Percentiles rank a stretch among this genome's conserved stretches.
phyloP scores from a whole-genome alignment of 2,888 invertebrate species.

The Herminia tarsipennalis region DNA sequence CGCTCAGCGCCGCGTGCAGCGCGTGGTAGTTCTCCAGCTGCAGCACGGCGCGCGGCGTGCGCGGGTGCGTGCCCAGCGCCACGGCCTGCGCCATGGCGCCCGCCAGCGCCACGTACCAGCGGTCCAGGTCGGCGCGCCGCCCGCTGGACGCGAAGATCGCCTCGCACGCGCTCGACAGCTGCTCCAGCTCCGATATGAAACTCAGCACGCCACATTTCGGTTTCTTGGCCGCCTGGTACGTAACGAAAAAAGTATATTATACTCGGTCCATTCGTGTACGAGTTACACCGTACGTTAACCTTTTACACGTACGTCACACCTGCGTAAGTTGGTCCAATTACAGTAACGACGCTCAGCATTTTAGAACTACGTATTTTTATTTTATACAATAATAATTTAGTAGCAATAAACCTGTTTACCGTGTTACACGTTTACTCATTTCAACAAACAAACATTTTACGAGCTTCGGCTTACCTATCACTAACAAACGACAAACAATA shows the following conservation, averaged over 20 bases:
- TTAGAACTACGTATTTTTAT: too few relatives aligned
- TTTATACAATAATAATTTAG: too few relatives aligned
- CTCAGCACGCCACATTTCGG: constrained; percentile 95
- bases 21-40: constrained; percentile 95
- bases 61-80: constrained; percentile 92
- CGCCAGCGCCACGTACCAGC: constrained; percentile 94
- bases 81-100: constrained; percentile 93
- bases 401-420: too few relatives aligned
- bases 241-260: background rate
- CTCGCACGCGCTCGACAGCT: constrained; percentile 95
- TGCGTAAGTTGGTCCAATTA: too few relatives aligned
- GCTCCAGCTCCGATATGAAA: constrained; percentile 95
- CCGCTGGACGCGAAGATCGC: constrained; percentile 94
- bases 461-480: too few relatives aligned
- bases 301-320: too few relatives aligned
- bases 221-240: constrained; percentile 76
- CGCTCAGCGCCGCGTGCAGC: constrained; percentile 93
- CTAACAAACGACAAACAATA: too few relatives aligned
- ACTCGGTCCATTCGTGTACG: background rate
- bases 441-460: too few relatives aligned
- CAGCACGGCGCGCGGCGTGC: constrained; percentile 90
- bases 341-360: too few relatives aligned
- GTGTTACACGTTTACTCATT: too few relatives aligned
- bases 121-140: constrained; percentile 95
- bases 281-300: too few relatives aligned